Conservation (phyloP, 2,797 vertebrate species). For the Intellagama lesueurii region DNA sequence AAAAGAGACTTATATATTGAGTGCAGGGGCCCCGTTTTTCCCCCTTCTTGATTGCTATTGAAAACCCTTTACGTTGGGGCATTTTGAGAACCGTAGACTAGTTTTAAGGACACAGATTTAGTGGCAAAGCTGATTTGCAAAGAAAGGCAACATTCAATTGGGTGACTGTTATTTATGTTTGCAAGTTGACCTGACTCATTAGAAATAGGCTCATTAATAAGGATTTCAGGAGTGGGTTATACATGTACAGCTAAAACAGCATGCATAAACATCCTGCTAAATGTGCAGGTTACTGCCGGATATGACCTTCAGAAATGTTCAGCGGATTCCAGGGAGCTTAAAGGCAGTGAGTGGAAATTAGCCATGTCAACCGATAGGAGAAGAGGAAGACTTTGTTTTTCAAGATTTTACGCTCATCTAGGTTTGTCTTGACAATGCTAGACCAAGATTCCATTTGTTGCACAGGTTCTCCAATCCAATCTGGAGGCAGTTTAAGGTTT, state of each 20-base stretch:
- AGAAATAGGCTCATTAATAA: neutral
- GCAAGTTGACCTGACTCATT: neutral
- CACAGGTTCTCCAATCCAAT: no score
- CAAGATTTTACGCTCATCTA: no score
- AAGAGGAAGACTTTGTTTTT: no score
- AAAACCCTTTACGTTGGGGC: neutral
- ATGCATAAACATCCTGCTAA: neutral
- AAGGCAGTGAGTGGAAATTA: no score
- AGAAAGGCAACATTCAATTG: neutral
- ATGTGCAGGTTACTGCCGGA: no score
- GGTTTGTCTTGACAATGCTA: no score
- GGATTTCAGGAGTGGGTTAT: neutral
- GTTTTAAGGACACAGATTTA: neutral
- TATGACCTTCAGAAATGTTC: no score
- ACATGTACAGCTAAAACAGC: neutral
- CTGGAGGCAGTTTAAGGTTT: no score
- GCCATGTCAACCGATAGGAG: no score
- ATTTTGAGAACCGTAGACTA: neutral
- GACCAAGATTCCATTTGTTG: no score
- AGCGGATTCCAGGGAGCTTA: no score
- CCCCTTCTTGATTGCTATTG: neutral
- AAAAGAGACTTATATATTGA: neutral
- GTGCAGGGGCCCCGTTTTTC: no score
- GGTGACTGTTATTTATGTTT: neutral
- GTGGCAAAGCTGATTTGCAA: neutral